Conservation (phyloP, 2,888 invertebrate species). For the Hirtodrosophila confusa region DNA sequence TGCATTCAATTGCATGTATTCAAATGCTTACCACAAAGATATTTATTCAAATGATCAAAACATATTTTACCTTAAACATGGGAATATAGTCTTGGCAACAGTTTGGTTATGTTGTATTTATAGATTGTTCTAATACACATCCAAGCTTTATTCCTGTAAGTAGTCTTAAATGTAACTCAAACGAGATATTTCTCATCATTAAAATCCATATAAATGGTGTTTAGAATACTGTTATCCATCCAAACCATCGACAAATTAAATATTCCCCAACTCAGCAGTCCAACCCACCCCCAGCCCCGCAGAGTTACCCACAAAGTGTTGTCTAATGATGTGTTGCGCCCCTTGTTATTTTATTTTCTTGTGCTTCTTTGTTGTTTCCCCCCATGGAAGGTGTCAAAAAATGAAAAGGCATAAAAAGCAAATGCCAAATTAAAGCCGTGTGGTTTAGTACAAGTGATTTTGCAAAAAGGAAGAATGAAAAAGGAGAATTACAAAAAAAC, state of each 20-base stretch:
- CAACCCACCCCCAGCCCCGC: background rate
- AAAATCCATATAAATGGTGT: slow-evolving; percentile 14
- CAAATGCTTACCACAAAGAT: too few species aligned
- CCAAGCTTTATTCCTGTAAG: too few species aligned
- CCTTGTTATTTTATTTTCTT: slow-evolving; percentile 31
- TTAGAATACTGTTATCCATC: slow-evolving; percentile 1
- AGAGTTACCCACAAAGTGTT: slow-evolving; percentile 49
- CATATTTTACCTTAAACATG: too few species aligned
- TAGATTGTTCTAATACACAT: too few species aligned
- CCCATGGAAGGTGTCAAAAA: slow-evolving; percentile 46
- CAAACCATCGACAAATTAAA: slow-evolving; percentile 34
- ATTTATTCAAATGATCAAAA: too few species aligned
- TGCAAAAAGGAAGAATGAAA: slow-evolving; percentile 15
- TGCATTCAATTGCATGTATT: too few species aligned
- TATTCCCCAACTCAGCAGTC: slow-evolving; percentile 9
- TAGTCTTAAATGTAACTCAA: background rate
- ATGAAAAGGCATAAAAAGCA: slow-evolving; percentile 40
- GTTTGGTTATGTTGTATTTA: too few species aligned
- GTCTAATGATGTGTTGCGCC: slow-evolving; percentile 67
- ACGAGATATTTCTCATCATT: background rate
- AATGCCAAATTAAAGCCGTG: slow-evolving; percentile 62
- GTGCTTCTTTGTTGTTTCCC: slow-evolving; percentile 23
- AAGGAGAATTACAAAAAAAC: slow-evolving; percentile 11
- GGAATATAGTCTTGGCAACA: too few species aligned
- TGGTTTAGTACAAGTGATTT: slow-evolving; percentile 49